Evolutionary conservation across 2,113 vertebrate species (phyloP).

Genomic region (Pelusios castaneus): DNA sequence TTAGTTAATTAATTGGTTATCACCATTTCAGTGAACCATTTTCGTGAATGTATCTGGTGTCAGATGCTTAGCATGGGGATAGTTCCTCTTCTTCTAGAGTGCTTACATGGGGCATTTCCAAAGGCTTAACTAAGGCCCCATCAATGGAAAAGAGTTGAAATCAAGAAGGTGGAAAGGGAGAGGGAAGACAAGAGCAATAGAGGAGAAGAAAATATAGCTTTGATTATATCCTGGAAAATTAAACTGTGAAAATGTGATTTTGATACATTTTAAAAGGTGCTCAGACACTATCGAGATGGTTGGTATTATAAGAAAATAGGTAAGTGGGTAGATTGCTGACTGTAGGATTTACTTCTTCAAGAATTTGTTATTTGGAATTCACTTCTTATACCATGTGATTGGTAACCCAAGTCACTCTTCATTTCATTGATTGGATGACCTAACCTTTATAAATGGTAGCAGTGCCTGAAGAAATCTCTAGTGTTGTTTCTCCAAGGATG

Average conservation of each 20-base stretch:
- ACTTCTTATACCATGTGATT: neutral
- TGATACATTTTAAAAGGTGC: neutral
- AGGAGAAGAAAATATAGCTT: neutral
- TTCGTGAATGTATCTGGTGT: neutral
- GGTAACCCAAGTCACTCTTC: neutral
- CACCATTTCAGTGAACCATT: neutral
- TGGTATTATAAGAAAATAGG: neutral
- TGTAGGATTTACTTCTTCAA: neutral
- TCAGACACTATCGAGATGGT: neutral
- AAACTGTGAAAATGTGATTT: neutral
- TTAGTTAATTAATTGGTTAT: neutral
- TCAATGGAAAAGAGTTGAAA: neutral
- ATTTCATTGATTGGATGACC: neutral
- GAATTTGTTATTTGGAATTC: neutral
- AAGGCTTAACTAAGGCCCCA: neutral
- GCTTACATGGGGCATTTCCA: neutral
- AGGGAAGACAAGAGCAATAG: neutral
- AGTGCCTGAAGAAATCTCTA: neutral
- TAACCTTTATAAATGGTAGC: neutral
- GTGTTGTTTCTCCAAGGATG: neutral
- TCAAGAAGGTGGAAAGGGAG: neutral
- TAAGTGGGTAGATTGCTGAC: neutral
- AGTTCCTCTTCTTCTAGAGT: neutral
- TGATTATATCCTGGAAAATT: neutral
- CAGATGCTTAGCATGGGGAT: neutral